A percentile compares a stretch with the other conserved stretches of the same genome.
Evolutionary conservation across 2,113 vertebrate genomes (phyloP).

Genomic region (Microcebus ravelobensis): DNA sequence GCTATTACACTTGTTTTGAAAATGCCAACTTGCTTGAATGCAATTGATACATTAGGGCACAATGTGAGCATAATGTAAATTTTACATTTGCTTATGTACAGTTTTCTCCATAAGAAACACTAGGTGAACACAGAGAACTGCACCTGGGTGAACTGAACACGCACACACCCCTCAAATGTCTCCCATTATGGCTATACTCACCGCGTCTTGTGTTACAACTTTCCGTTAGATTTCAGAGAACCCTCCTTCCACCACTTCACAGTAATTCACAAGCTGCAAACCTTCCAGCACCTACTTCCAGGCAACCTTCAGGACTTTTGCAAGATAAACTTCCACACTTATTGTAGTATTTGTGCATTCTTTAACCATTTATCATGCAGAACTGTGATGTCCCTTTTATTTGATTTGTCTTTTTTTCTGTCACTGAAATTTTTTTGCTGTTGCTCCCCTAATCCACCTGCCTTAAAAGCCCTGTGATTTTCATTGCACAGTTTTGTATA

Average conservation of each 20-base stretch:
- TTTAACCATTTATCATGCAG: neutral
- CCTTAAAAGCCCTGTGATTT: neutral
- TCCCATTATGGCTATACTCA: rapidly evolving
- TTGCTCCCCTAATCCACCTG: neutral
- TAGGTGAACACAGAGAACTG: neutral
- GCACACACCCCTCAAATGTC: neutral
- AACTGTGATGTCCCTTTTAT: neutral
- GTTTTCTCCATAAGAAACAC: neutral
- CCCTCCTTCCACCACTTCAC: neutral
- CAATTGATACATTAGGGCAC: neutral
- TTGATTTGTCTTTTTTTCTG: neutral
- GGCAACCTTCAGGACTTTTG: neutral
- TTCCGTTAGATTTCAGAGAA: neutral
- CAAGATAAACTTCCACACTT: neutral
- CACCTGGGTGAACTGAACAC: neutral
- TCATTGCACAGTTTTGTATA: neutral
- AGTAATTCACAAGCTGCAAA: neutral
- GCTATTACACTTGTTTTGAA: neutral
- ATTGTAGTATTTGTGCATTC: neutral
- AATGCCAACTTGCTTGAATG: neutral
- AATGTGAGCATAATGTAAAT: neutral
- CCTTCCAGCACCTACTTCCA: neutral
- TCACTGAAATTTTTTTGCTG: neutral
- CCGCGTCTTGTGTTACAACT: neutral
- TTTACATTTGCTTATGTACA: neutral